phyloP scores from a whole-genome alignment of 2,113 vertebrate species.

The Lycaon pictus region DNA sequence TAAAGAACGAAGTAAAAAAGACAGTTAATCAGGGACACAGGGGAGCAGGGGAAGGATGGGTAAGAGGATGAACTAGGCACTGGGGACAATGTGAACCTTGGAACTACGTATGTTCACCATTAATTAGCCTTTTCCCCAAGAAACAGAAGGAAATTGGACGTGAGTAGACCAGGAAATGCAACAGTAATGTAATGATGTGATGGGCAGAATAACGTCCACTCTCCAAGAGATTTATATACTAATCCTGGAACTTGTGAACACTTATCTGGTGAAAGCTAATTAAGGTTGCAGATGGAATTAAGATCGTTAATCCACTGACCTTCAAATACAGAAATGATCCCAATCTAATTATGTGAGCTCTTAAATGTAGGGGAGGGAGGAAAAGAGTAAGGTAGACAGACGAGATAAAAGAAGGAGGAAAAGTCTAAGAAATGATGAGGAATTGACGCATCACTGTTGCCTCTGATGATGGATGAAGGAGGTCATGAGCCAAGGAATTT shows the following conservation, averaged over 20 bases:
- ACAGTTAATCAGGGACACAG: background rate
- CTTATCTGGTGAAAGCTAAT: background rate
- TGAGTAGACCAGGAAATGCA: too few relatives aligned
- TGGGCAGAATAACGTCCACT: accelerated
- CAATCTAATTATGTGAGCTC: background rate
- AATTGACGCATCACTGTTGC: too few relatives aligned
- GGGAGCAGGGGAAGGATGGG: background rate
- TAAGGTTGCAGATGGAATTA: accelerated
- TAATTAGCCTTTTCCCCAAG: background rate
- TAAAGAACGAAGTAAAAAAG: background rate
- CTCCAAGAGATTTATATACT: background rate
- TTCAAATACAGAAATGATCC: background rate
- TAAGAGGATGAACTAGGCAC: background rate
- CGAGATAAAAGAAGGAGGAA: accelerated
- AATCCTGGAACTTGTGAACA: background rate
- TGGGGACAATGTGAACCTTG: background rate
- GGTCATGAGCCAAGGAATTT: too few relatives aligned
- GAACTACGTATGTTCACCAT: too few relatives aligned
- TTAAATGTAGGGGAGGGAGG: too few relatives aligned
- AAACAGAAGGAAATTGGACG: background rate
- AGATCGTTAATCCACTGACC: accelerated
- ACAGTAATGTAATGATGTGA: accelerated
- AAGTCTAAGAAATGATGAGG: accelerated
- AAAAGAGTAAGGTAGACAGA: background rate
- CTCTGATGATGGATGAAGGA: too few relatives aligned